These are phyloP conservation scores for Forbesichthys papilliferus DNA, from an alignment of 2,113 vertebrate genomes.

Conservation along the genomic window DNA sequence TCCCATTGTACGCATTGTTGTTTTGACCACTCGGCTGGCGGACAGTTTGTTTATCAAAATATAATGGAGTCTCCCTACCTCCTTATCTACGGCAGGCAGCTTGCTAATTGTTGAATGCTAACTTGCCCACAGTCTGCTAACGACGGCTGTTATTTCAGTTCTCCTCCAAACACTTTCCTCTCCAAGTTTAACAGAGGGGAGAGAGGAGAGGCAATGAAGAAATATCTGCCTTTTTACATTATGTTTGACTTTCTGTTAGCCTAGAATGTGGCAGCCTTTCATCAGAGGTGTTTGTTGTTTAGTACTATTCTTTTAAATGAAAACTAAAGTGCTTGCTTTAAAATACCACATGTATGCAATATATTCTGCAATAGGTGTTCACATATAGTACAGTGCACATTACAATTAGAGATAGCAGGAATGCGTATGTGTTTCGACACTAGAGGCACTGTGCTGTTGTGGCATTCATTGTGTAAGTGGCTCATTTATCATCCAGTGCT, in stretches of 20 bases:
- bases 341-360: no score
- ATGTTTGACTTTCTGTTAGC: constrained; percentile 48
- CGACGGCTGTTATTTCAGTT: constrained; percentile 66
- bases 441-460: no score
- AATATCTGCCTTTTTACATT: constrained; percentile 42
- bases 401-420: no score
- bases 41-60: constrained; percentile 50
- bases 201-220: constrained; percentile 29
- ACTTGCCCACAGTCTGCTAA: constrained; percentile 47
- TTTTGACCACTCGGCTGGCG: constrained; percentile 31
- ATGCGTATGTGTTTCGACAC: no score
- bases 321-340: no score
- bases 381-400: no score
- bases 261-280: constrained; percentile 21
- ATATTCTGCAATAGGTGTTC: no score
- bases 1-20: background rate
- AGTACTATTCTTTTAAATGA: no score
- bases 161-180: constrained; percentile 48
- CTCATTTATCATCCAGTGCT: no score
- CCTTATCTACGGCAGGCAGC: constrained; percentile 69
- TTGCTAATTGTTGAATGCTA: constrained; percentile 58
- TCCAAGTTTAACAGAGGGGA: constrained; percentile 38
- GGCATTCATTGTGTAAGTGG: no score
- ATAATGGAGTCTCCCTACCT: constrained; percentile 45
- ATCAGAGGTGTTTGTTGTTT: background rate